These are phyloP conservation scores for Patella ulyssiponensis DNA, from an alignment of 2,888 invertebrate species.

Conservation along the genomic window DNA sequence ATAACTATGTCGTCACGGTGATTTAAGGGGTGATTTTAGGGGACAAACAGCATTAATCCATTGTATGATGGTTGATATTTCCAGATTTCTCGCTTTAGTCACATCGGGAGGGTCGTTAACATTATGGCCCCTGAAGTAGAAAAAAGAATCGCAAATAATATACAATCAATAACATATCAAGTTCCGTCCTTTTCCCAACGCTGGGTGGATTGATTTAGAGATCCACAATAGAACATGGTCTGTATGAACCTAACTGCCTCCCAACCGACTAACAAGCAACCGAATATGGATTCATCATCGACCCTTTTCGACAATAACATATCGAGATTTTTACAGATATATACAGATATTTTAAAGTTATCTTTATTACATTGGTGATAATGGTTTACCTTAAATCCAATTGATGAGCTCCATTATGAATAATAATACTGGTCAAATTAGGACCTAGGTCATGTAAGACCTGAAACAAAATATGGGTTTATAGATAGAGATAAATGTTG, in stretches of 20 bases:
- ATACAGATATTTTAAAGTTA: too few species aligned
- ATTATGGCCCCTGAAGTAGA: slow-evolving; percentile 52
- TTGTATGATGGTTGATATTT: slow-evolving; percentile 53
- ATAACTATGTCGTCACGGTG: too few species aligned
- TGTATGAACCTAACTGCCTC: too few species aligned
- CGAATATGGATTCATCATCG: too few species aligned
- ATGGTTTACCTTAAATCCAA: slow-evolving; percentile 65
- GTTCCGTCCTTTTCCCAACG: too few species aligned
- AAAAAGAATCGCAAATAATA: background rate
- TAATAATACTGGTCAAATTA: slow-evolving; percentile 42
- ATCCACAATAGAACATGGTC: too few species aligned
- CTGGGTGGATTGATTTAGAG: too few species aligned
- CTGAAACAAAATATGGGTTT: slow-evolving; percentile 28
- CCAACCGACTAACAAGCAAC: too few species aligned
- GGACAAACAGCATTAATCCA: slow-evolving; percentile 52
- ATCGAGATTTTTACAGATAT: too few species aligned
- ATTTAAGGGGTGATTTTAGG: too few species aligned
- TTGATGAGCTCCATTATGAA: slow-evolving; percentile 67
- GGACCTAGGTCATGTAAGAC: slow-evolving; percentile 29
- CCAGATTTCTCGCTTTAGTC: slow-evolving; percentile 53
- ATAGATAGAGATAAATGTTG: background rate
- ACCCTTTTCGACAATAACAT: too few species aligned
- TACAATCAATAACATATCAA: too few species aligned
- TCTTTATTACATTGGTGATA: background rate
- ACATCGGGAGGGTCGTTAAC: slow-evolving; percentile 62